Evolutionary conservation across 2,888 invertebrate genomes (phyloP).

Genomic region (Celastrina argiolus): DNA sequence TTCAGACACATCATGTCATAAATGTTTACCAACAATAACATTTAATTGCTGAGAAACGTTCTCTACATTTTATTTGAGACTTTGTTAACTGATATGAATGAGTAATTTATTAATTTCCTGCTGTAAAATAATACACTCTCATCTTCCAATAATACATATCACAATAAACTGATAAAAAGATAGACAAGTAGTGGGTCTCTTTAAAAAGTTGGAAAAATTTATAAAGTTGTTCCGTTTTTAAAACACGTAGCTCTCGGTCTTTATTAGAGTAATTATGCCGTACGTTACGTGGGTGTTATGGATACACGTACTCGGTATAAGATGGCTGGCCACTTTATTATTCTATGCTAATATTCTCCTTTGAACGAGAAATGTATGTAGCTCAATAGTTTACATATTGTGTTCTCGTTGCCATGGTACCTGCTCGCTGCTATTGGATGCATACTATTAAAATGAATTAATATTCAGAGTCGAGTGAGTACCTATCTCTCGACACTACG

Average conservation of each 20-base stretch:
- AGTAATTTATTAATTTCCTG: no score
- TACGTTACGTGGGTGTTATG: constrained; percentile 15
- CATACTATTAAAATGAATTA: constrained; percentile 1
- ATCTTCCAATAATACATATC: no score
- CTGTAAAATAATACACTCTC: no score
- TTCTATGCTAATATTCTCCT: constrained; percentile 22
- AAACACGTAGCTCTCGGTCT: constrained; percentile 7
- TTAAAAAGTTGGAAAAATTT: background rate
- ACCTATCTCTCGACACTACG: no score
- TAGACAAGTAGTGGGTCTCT: no score
- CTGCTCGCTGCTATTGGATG: background rate
- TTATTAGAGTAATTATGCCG: constrained; percentile 8
- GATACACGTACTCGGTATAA: constrained; percentile 18
- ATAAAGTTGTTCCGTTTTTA: background rate
- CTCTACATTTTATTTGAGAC: background rate
- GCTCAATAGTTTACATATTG: constrained; percentile 22
- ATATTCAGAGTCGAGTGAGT: background rate
- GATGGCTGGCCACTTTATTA: constrained; percentile 18
- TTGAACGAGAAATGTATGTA: constrained; percentile 17
- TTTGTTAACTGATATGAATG: background rate
- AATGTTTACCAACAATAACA: background rate
- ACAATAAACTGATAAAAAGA: no score
- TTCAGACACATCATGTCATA: background rate
- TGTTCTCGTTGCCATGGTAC: constrained; percentile 6
- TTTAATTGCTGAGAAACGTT: background rate